A percentile compares a stretch with the other conserved stretches of the same genome.
phyloP scores from a whole-genome alignment of 2,888 invertebrate genomes.

The Arctia plantaginis region DNA sequence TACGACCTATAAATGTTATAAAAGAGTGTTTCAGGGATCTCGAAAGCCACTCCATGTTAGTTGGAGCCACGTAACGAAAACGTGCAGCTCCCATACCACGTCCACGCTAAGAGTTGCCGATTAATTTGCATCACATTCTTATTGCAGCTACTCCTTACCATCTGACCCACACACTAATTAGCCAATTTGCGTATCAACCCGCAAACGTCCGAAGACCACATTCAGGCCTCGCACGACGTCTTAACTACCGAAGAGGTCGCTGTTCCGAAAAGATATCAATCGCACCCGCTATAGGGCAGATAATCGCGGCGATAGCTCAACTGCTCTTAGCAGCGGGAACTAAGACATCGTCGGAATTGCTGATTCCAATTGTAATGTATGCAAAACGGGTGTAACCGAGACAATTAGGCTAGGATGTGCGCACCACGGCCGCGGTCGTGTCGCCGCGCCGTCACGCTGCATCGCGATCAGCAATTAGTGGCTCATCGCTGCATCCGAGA shows the following conservation, averaged over 20 bases:
- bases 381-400: slow-evolving; percentile 77
- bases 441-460: slow-evolving; percentile 66
- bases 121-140: slow-evolving; percentile 73
- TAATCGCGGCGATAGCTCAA: slow-evolving; percentile 37
- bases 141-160: slow-evolving; percentile 64
- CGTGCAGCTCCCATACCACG: slow-evolving; percentile 3
- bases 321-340: slow-evolving; percentile 59
- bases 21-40: background rate
- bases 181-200: slow-evolving; percentile 78
- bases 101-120: slow-evolving; percentile 30
- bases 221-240: slow-evolving; percentile 19
- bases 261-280: slow-evolving; percentile 39
- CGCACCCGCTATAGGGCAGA: slow-evolving; percentile 44
- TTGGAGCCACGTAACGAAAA: slow-evolving; percentile 36
- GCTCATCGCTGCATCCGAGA: slow-evolving; percentile 65
- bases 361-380: slow-evolving; percentile 83
- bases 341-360: slow-evolving; percentile 73
- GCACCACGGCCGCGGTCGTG: slow-evolving; percentile 65
- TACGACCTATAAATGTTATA: background rate
- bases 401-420: slow-evolving; percentile 76
- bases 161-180: slow-evolving; percentile 76
- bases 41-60: slow-evolving; percentile 21
- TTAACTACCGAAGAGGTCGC: slow-evolving; percentile 22
- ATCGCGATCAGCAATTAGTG: slow-evolving; percentile 74
- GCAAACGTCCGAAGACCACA: slow-evolving; percentile 48